Conservation (phyloP, 1,140 invertebrate species). For the Panonychus citri region DNA sequence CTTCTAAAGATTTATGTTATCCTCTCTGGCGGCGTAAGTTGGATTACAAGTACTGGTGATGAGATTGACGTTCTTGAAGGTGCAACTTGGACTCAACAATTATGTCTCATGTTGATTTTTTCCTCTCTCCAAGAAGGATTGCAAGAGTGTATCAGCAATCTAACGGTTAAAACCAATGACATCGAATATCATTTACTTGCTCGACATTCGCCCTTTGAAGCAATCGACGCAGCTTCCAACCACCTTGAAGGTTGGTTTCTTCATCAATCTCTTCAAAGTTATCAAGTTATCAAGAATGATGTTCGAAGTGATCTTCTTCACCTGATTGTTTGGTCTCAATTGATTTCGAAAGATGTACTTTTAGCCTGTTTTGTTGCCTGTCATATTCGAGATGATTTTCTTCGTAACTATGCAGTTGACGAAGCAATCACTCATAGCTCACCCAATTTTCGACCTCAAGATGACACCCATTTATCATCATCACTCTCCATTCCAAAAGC, state of each 20-base stretch:
- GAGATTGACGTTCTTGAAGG: slow-evolving; percentile 5
- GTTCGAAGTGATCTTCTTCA: slow-evolving; percentile 5
- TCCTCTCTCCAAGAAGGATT: not conserved
- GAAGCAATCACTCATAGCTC: slow-evolving; percentile 1
- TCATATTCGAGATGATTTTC: slow-evolving; percentile 9
- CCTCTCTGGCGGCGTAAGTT: slow-evolving; percentile 5
- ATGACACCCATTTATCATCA: slow-evolving; percentile 1
- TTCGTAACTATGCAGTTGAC: slow-evolving; percentile 1
- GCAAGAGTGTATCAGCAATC: not conserved
- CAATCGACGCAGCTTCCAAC: not conserved
- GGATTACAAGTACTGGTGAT: not conserved
- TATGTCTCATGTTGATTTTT: slow-evolving; percentile 7
- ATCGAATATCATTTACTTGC: slow-evolving; percentile 12
- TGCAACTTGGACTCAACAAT: slow-evolving; percentile 12
- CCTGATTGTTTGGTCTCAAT: slow-evolving; percentile 5
- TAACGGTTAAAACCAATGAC: slow-evolving; percentile 5
- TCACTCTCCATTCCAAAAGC: not conserved
- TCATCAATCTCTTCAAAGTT: slow-evolving; percentile 8
- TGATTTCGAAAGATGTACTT: not conserved
- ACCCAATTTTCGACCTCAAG: not conserved
- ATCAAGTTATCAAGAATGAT: not conserved
- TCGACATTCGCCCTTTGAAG: not conserved
- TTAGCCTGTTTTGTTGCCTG: slow-evolving; percentile 10
- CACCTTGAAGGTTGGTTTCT: slow-evolving; percentile 11
- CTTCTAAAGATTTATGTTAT: slow-evolving; percentile 11